Evolutionary conservation across 2,888 invertebrate genomes (phyloP).

Genomic region (Hirudinaria manillensis): DNA sequence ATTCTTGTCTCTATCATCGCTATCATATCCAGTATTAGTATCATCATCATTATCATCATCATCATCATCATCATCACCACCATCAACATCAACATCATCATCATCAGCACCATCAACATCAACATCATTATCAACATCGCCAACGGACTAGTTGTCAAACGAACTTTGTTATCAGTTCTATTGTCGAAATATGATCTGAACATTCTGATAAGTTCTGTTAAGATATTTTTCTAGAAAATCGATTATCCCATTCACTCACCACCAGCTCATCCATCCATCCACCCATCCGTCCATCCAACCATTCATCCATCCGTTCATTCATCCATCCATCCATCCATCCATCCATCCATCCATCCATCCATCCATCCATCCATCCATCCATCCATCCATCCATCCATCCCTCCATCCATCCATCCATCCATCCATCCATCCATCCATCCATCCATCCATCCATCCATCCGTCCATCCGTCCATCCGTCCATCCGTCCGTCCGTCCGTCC

Average conservation of each 20-base stretch:
- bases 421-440: background rate
- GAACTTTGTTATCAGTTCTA: background rate
- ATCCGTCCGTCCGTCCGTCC: too few species aligned
- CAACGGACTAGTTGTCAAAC: background rate
- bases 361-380: background rate
- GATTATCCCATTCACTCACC: background rate
- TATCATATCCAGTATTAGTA: background rate
- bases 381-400: background rate
- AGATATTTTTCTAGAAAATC: background rate
- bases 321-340: background rate
- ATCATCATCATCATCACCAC: constrained; percentile 17
- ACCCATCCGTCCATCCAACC: too few species aligned
- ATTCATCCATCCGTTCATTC: too few species aligned
- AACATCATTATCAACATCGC: background rate
- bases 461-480: too few species aligned
- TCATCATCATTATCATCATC: constrained; percentile 2
- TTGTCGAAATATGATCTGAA: background rate
- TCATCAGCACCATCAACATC: background rate
- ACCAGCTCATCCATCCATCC: too few species aligned
- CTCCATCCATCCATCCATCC: background rate
- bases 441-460: too few species aligned
- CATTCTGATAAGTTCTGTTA: background rate
- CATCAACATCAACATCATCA: constrained; percentile 19
- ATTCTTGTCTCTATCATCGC: background rate
- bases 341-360: background rate